Evolutionary conservation across 2,113 vertebrate species (phyloP).

Genomic region (Bungarus multicinctus): DNA sequence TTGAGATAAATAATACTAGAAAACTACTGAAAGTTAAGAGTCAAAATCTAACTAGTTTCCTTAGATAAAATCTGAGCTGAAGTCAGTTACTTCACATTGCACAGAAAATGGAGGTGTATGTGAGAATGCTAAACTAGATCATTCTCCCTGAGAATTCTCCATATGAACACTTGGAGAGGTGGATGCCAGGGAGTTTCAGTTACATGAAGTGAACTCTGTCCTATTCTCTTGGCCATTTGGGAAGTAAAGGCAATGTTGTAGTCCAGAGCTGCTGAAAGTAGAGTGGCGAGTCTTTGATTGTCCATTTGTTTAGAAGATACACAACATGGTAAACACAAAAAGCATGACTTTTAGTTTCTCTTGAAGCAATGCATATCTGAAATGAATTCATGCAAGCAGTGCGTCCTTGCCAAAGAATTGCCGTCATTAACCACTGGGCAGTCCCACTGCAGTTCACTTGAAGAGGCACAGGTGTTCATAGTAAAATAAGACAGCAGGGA

Average conservation of each 20-base stretch:
- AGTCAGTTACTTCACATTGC: neutral
- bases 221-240: neutral
- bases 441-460: slow-evolving; percentile 19
- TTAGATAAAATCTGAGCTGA: neutral
- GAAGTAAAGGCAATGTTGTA: neutral
- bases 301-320: neutral
- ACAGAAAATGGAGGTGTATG: neutral
- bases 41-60: neutral
- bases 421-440: neutral
- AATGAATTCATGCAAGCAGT: neutral
- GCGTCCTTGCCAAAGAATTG: neutral
- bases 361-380: accelerated
- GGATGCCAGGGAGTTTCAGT: neutral
- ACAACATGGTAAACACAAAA: neutral
- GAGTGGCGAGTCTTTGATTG: neutral
- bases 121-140: neutral
- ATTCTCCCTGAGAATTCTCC: neutral
- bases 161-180: neutral
- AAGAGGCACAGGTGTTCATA: slow-evolving; percentile 32
- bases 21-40: neutral
- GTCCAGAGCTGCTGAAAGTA: neutral
- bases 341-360: neutral
- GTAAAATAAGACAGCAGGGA: slow-evolving; percentile 31
- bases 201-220: neutral
- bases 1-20: neutral